Conservation (phyloP, 2,888 invertebrate genomes). For the Tipula lateralis region DNA sequence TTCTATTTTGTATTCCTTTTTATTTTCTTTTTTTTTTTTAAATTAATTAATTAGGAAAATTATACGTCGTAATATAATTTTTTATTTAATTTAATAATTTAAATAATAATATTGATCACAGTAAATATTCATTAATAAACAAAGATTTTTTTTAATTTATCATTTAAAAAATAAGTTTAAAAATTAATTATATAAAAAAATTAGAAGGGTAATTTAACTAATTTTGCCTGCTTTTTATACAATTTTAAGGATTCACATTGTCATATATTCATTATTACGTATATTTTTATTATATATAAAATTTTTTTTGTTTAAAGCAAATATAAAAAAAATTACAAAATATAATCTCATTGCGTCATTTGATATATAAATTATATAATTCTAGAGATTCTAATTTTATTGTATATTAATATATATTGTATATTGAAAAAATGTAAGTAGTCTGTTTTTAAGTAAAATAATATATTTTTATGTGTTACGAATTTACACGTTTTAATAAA, state of each 20-base stretch:
- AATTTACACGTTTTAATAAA: neutral
- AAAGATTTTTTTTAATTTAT: neutral
- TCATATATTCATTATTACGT: neutral
- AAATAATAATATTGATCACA: slow-evolving; percentile 28
- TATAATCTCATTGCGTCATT: slow-evolving; percentile 11
- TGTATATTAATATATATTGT: neutral
- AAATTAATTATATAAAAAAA: slow-evolving; percentile 13
- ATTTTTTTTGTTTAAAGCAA: neutral
- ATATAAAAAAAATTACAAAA: neutral
- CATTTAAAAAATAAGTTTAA: neutral
- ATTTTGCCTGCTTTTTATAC: neutral
- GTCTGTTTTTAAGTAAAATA: neutral
- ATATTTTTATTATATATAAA: slow-evolving; percentile 14
- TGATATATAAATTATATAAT: neutral
- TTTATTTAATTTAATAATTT: slow-evolving; percentile 26
- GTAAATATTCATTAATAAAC: slow-evolving; percentile 30
- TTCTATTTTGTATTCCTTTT: slow-evolving; percentile 29
- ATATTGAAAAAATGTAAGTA: neutral
- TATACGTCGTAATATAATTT: neutral
- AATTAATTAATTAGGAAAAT: neutral
- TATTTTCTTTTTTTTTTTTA: slow-evolving; percentile 16
- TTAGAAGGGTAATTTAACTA: neutral
- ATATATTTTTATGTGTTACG: neutral
- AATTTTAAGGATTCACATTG: neutral
- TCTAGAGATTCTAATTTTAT: neutral